A percentile compares a stretch with the other conserved stretches of the same genome.
phyloP scores from a whole-genome alignment of 2,113 vertebrate species.

The Pardalotus punctatus region DNA sequence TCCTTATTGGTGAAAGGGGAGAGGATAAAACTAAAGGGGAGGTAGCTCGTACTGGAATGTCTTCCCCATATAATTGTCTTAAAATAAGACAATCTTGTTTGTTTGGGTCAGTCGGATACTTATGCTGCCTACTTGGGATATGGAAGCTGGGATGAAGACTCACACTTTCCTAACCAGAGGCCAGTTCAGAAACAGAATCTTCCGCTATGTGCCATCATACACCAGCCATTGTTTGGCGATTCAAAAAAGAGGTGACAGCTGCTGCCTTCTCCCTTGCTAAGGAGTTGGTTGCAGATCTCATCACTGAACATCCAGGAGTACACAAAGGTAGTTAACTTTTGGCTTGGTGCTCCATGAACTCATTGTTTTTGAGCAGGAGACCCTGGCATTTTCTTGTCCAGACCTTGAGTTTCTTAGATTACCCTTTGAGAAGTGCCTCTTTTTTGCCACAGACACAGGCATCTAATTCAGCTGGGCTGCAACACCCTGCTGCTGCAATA shows the following conservation, averaged over 20 bases:
- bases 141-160: background rate
- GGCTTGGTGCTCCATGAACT: background rate
- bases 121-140: background rate
- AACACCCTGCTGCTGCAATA: background rate
- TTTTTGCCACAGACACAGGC: background rate
- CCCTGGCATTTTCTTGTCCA: background rate
- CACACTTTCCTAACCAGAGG: background rate
- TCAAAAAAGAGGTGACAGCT: background rate
- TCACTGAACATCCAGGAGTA: background rate
- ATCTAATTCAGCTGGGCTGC: background rate
- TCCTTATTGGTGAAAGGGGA: background rate
- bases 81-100: background rate
- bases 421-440: background rate
- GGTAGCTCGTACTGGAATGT: background rate
- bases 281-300: background rate
- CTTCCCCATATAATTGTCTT: background rate
- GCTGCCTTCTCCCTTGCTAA: background rate
- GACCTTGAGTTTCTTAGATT: background rate
- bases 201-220: fast-evolving
- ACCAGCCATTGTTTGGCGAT: background rate
- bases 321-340: background rate
- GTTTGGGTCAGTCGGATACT: background rate
- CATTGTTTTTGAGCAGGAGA: background rate
- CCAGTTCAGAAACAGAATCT: background rate
- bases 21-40: background rate